Conservation (phyloP, 2,113 vertebrate genomes). For the Aptenodytes forsteri region DNA sequence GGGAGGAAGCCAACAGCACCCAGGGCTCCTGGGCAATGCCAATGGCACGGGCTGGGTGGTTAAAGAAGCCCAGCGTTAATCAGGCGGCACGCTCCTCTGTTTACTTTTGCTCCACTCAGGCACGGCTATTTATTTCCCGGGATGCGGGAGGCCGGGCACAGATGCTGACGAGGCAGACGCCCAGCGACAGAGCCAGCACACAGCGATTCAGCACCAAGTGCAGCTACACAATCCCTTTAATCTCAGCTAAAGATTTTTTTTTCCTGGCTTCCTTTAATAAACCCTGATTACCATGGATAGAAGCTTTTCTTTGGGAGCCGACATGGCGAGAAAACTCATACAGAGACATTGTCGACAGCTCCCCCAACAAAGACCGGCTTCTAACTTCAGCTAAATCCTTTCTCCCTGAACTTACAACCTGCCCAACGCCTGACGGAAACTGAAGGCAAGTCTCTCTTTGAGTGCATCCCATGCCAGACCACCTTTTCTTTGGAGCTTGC, state of each 20-base stretch:
- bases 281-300: slow-evolving; percentile 63
- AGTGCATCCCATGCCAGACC: background rate
- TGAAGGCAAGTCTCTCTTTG: background rate
- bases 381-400: slow-evolving; percentile 16
- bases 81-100: background rate
- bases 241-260: slow-evolving; percentile 52
- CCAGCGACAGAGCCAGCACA: background rate
- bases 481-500: background rate
- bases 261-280: slow-evolving; percentile 47
- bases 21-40: background rate
- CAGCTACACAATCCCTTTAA: slow-evolving; percentile 61
- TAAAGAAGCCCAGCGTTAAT: slow-evolving; percentile 12
- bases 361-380: background rate
- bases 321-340: background rate
- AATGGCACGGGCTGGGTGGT: background rate
- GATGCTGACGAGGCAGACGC: slow-evolving; percentile 37
- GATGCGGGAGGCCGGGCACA: background rate
- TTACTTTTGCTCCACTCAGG: slow-evolving; percentile 18
- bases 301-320: slow-evolving; percentile 28
- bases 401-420: background rate
- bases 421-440: background rate
- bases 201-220: slow-evolving; percentile 65
- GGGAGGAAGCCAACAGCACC: background rate
- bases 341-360: background rate
- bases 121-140: background rate